Percentiles rank a stretch among this genome's conserved stretches.
Evolutionary conservation across 92 coral and sea anemone genomes (phyloP).

Genomic region (Paragorgia papillata): DNA sequence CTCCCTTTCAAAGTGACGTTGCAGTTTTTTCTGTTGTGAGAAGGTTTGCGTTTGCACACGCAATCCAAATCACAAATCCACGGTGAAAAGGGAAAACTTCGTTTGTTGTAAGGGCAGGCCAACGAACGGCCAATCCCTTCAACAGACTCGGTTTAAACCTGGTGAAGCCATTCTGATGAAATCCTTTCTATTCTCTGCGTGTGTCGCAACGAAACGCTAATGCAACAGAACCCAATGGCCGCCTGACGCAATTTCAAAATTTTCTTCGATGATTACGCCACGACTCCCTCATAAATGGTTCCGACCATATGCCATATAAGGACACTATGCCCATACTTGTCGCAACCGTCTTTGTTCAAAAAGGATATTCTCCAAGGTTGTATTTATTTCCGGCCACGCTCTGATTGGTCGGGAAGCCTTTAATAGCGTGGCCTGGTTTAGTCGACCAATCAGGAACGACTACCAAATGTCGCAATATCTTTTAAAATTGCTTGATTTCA

Average conservation of each 20-base stretch:
- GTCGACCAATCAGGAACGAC: background rate
- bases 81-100: background rate
- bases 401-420: slow-evolving; percentile 37
- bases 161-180: slow-evolving; percentile 33
- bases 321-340: slow-evolving; percentile 16
- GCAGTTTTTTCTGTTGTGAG: slow-evolving; percentile 1
- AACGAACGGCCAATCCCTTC: slow-evolving; percentile 41
- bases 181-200: slow-evolving; percentile 28
- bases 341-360: slow-evolving; percentile 9
- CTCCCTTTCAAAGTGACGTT: slow-evolving; percentile 34
- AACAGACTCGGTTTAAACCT: slow-evolving; percentile 17
- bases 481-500: slow-evolving; percentile 21
- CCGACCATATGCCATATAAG: slow-evolving; percentile 16
- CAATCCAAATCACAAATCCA: too few relatives aligned
- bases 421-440: background rate
- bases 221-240: slow-evolving; percentile 42
- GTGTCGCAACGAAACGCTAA: slow-evolving; percentile 40
- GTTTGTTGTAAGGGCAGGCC: slow-evolving; percentile 45
- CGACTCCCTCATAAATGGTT: slow-evolving; percentile 26
- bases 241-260: slow-evolving; percentile 45
- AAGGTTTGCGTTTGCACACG: slow-evolving; percentile 17
- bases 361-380: background rate
- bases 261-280: slow-evolving; percentile 47
- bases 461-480: slow-evolving; percentile 27
- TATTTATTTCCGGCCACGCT: slow-evolving; percentile 17